Conservation (phyloP, 2,113 vertebrate genomes). For the Dasypus novemcinctus region DNA sequence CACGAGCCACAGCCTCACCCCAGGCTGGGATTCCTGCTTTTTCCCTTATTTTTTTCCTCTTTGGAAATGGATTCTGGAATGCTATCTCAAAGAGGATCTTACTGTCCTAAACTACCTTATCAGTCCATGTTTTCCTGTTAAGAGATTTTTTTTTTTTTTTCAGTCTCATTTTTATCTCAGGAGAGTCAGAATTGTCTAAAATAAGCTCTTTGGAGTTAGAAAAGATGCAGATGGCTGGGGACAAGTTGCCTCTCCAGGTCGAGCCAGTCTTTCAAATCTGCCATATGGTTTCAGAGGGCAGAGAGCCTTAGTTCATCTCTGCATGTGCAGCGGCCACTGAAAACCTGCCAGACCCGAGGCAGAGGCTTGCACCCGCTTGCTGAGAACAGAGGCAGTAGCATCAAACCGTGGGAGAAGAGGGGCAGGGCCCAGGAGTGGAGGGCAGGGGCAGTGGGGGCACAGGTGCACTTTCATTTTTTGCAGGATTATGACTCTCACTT, state of each 20-base stretch:
- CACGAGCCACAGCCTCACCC: neutral
- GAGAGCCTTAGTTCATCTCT: neutral
- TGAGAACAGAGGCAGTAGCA: neutral
- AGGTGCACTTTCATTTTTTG: neutral
- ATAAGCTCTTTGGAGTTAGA: neutral
- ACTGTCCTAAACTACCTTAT: neutral
- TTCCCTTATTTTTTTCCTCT: neutral
- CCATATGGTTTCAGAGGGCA: neutral
- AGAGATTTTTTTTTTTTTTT: too few relatives aligned
- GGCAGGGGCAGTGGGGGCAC: fast-evolving
- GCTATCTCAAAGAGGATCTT: neutral
- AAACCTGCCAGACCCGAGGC: neutral
- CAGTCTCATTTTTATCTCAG: neutral
- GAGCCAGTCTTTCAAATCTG: neutral
- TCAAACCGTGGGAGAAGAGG: neutral
- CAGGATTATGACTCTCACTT: neutral
- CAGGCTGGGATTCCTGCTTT: neutral
- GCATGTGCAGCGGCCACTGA: fast-evolving
- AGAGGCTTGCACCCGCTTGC: neutral
- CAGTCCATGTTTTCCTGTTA: neutral
- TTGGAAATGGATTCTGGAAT: neutral
- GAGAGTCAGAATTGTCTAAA: neutral
- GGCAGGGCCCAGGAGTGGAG: fast-evolving
- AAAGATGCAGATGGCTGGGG: neutral
- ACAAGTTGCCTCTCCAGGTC: neutral